Evolutionary conservation across 2,888 invertebrate species (phyloP).

Genomic region (Hydraecia micacea): DNA sequence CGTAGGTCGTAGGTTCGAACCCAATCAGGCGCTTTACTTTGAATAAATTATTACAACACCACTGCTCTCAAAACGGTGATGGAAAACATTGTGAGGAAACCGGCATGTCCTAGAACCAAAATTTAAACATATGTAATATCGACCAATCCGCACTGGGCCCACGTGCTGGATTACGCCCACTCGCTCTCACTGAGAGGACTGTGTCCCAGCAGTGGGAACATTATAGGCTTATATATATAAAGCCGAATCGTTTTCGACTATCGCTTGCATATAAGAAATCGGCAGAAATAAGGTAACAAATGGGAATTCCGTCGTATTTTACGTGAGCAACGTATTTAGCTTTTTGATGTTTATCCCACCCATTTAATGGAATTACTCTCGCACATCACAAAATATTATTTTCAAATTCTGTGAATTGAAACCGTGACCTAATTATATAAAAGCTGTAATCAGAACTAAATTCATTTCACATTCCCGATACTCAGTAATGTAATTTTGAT

Average conservation of each 20-base stretch:
- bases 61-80: background rate
- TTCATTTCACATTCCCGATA: slow-evolving; percentile 35
- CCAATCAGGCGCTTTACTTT: background rate
- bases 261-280: background rate
- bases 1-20: background rate
- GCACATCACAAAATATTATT: slow-evolving; percentile 20
- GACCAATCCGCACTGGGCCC: background rate
- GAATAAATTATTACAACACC: background rate
- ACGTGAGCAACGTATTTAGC: too few relatives aligned
- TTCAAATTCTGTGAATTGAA: slow-evolving; percentile 32
- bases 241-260: background rate
- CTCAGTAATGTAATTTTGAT: slow-evolving; percentile 26
- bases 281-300: background rate
- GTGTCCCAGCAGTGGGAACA: background rate
- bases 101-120: background rate
- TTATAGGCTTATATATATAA: background rate
- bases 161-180: background rate
- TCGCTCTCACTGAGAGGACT: background rate
- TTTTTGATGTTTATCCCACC: background rate
- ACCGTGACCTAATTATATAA: slow-evolving; percentile 41
- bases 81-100: background rate
- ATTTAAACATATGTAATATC: background rate
- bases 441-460: slow-evolving; percentile 33
- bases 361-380: background rate
- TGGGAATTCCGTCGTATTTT: background rate